Evolutionary conservation across 1,140 invertebrate species (phyloP), one percentile per base, ranked within the genome.

Genomic region (Drosophila bipectinata): DNA sequence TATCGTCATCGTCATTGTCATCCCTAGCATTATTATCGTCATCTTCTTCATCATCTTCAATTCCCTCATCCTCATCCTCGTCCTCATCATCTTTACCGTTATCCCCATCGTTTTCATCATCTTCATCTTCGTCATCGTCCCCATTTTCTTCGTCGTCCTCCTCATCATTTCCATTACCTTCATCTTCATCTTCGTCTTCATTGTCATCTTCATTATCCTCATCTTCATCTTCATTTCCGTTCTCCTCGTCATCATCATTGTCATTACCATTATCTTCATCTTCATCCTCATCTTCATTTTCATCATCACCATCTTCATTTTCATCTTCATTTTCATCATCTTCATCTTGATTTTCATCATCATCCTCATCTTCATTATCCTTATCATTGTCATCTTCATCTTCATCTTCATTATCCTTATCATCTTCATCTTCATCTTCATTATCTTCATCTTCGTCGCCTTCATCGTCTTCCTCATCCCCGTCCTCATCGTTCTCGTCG

Each of bases 371-470:
- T 0, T 72, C 47, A 4, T 82, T 44, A 4, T 80, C 32, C 0
- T 78, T 37, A 0, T 72, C 39, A 0, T 80, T 30, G 0, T 80
- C 49, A 1, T 73, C 47, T 0, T 82, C 47, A 2, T 77, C 48
- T 0, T 73, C 28, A 2, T 72, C 14, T 0, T 79, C 34, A 0
- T 75, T 48, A 0, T 88, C 45, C 0, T 84, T 37, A 0, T 89
- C 44, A 1, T 84, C 39, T 0, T 83, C 32, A 0, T 82, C 44
- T 0, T 88, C 54, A 0, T 76, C 21, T 2, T 80, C 15, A 0
- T 92, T 72, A 4, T 92, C 79, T 4, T 93, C 79, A 8, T 93
- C 84, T 1, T 93, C 81, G 0, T 82, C 21, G 0, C 79, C 76
- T 1, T 91, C 71, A 1, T 92, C 72, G 18, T 92, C 78, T 9